Evolutionary conservation across 2,797 vertebrate species (phyloP), one percentile per base, ranked within the genome.

Genomic region (Cacajao melanocephalus): DNA sequence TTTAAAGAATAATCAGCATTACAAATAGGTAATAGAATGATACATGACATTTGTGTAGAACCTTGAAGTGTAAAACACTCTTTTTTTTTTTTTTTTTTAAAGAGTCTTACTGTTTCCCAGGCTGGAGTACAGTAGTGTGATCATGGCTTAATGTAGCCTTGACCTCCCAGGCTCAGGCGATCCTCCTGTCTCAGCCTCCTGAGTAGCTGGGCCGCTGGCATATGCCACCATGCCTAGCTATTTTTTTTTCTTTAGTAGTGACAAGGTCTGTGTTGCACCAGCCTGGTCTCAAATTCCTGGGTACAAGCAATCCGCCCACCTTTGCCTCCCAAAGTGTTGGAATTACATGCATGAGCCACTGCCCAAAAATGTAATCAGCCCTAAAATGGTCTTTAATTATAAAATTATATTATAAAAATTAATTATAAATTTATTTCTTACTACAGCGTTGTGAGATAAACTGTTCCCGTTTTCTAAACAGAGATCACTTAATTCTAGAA

Each of bases 381-480:
- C 46, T 73, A 81, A 78, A 73, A 76, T 44, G 80, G 12, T 76
- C 22, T 93, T 84, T 73, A 88, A 82, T 73, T 84, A 46, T 88
- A 90, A 76, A 94, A 82, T 44, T 86, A 8, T 55, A 20, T 55
- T 55, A 55, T 55, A 55, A 3, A 55, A 8, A 22, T 84, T 73
- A 88, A 82, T 73, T 84, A 57, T 88, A 90, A 76, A 95, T 79
- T 44, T 86, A 10, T 75, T 93, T 15, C 52, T 93, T 84, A 76
- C 5, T 57, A 44, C 20, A 58, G 80, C 50, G 2, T 26, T 93
- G 7, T 83, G 19, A 90, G 19, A 14, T 73, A 48, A n/a, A 52
- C 15, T 92, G 14, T 81, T n/a, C 26, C 58, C 11, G 39, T 52
- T 58, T 84, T 88, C 64, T 7, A 88, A 81, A 88, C 22, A 79